A percentile compares a stretch with the other conserved stretches of the same genome.
Evolutionary conservation across 92 coral and sea anemone species (phyloP).

Genomic region (Parazoanthus swiftii): DNA sequence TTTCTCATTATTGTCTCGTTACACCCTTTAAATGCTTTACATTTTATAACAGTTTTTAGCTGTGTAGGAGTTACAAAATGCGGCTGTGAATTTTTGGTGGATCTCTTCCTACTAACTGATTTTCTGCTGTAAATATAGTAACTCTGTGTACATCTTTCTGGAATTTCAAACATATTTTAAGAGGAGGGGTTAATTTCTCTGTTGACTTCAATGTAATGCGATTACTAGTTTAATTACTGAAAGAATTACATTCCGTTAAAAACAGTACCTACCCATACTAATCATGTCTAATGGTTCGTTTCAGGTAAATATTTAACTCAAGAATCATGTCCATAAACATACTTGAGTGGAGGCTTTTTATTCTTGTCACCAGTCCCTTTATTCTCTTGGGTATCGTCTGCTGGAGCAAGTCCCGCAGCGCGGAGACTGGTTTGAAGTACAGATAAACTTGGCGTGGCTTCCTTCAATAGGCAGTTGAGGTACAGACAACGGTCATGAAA

Average conservation of each 20-base stretch:
- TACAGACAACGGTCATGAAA: conserved; percentile 87
- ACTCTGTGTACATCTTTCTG: no score
- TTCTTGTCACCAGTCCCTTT: conserved; percentile 12
- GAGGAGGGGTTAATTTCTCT: no score
- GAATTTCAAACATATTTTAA: no score
- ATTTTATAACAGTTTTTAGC: no score
- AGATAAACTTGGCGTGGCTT: conserved; percentile 81
- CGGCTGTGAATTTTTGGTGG: no score
- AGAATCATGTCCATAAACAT: neutral
- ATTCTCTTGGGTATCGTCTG: conserved; percentile 14
- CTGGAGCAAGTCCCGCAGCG: conserved; percentile 24
- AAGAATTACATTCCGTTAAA: neutral
- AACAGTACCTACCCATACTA: neutral
- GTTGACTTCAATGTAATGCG: no score
- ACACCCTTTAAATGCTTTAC: no score
- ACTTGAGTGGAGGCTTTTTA: conserved; percentile 26
- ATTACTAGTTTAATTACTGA: neutral
- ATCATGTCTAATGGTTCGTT: neutral
- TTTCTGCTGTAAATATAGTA: no score
- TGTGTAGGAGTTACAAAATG: no score
- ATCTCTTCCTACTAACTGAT: no score
- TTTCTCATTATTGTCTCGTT: no score
- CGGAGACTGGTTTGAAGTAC: conserved; percentile 71
- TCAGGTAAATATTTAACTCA: neutral
- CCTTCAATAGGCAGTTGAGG: conserved; percentile 81